These are phyloP conservation scores for Glossophaga mutica DNA, from an alignment of 2,797 vertebrate species.

Conservation along the genomic window DNA sequence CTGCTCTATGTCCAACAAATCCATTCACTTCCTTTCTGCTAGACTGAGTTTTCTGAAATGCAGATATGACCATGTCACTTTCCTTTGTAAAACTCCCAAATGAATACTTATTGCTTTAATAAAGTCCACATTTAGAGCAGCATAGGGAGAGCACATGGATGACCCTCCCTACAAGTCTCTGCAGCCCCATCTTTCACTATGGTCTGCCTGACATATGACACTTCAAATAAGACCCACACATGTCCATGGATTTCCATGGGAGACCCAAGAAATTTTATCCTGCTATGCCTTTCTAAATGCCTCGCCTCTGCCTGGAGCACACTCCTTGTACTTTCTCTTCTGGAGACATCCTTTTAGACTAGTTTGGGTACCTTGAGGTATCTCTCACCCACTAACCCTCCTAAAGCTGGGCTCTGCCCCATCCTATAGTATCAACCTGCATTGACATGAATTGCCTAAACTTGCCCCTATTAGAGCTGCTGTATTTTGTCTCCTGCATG, in stretches of 20 bases:
- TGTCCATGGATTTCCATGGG: background rate
- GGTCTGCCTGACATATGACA: background rate
- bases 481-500: background rate
- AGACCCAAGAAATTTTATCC: background rate
- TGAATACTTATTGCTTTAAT: background rate
- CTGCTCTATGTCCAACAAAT: background rate
- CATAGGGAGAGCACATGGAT: background rate
- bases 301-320: background rate
- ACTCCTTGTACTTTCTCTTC: background rate
- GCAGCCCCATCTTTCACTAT: background rate
- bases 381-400: background rate
- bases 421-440: background rate
- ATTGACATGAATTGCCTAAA: background rate
- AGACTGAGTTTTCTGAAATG: background rate
- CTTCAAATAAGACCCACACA: fast-evolving
- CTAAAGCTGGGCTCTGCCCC: background rate
- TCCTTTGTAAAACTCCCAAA: background rate
- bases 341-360: background rate
- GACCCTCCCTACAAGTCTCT: fast-evolving
- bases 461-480: background rate
- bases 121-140: background rate
- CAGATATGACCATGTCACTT: background rate
- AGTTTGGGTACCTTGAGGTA: background rate
- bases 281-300: background rate
- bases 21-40: background rate